Evolutionary conservation across 2,113 vertebrate species (phyloP).

Genomic region (Cathartes aura): DNA sequence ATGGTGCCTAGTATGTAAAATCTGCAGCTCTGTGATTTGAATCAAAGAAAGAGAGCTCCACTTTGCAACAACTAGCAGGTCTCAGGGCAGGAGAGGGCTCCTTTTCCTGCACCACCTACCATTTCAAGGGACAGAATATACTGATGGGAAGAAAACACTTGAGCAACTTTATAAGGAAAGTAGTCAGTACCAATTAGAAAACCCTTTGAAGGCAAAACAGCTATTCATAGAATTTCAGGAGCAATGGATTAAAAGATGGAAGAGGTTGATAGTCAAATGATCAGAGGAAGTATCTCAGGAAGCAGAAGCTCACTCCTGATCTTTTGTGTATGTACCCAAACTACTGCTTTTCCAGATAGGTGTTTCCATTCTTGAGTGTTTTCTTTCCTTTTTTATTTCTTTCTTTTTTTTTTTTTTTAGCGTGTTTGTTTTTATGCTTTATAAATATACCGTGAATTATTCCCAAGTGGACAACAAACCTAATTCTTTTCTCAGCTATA

Average conservation of each 20-base stretch:
- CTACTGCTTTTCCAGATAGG: not conserved
- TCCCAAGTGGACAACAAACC: conserved; percentile 11
- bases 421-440: not conserved
- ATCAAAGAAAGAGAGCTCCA: not conserved
- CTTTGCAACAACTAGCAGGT: not conserved
- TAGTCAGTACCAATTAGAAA: not conserved
- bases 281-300: not conserved
- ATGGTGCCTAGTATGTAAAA: not conserved
- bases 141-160: not conserved
- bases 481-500: conserved; percentile 27
- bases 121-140: not conserved
- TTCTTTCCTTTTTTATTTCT: not conserved
- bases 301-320: not conserved
- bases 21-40: not conserved
- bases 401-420: not conserved
- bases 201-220: not conserved
- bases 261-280: not conserved
- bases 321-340: not conserved
- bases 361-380: not conserved
- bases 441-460: not conserved
- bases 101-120: not conserved
- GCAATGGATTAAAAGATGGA: not conserved
- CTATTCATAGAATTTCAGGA: not conserved
- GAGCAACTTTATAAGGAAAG: not conserved
- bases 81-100: not conserved